A percentile compares a stretch with the other conserved stretches of the same genome.
phyloP scores from a whole-genome alignment of 2,113 vertebrate genomes.

The Neolamprologus kungweensis region DNA sequence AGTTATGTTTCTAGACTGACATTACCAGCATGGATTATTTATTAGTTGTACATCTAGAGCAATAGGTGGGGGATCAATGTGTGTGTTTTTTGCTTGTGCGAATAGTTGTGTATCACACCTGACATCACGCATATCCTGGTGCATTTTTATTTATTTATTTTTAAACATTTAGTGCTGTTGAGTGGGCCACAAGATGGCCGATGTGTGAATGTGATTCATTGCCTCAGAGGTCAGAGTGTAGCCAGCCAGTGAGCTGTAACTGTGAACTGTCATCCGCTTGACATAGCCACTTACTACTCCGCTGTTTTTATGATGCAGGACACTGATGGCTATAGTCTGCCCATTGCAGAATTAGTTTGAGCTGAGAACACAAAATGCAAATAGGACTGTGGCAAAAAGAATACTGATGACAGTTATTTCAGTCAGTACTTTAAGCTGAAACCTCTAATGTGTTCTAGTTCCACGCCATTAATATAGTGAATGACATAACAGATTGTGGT shows the following conservation, averaged over 20 bases:
- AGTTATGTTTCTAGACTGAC: neutral
- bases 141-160: neutral
- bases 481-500: neutral
- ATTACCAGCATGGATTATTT: neutral
- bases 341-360: neutral
- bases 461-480: neutral
- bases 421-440: neutral
- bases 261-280: neutral
- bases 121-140: neutral
- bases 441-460: neutral
- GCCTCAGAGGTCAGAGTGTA: neutral
- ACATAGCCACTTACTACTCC: neutral
- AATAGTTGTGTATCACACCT: neutral
- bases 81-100: neutral
- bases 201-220: constrained; percentile 16
- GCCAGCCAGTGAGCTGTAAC: neutral
- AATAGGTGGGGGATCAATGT: neutral
- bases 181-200: constrained; percentile 13
- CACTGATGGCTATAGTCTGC: neutral
- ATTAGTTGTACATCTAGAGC: neutral
- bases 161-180: neutral
- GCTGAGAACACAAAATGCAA: neutral
- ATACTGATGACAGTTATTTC: neutral
- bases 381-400: neutral
- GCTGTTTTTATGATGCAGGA: neutral